Evolutionary conservation across 2,113 vertebrate species (phyloP), one percentile per base, ranked within the genome.

Genomic region (Xiphophorus hellerii): DNA sequence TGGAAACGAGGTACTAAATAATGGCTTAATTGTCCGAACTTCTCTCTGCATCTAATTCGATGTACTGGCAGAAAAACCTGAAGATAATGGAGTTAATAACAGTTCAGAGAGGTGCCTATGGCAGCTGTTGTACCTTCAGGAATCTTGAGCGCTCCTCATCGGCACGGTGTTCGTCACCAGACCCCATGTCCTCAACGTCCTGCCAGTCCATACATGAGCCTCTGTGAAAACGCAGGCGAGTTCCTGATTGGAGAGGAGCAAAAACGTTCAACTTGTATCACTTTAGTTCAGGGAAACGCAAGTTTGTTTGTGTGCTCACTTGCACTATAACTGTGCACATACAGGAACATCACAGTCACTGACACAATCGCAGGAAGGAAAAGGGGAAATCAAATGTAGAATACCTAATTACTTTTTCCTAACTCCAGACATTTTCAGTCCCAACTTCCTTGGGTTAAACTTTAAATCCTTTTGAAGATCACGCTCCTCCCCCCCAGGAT

Each of bases 221-320:
- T 87, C 95, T 95, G 83, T 98, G 96, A 94, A 99, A 98, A 87
- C 95, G 97, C 67, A 99, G 87, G 63, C 91, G 94, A 78, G 97
- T 96, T 85, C 97, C 97, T 99, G 73, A 58, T 84, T 70, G 86
- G 73, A 77, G 4, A 80, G 71, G 0, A 65, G 39, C 29, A 28
- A 35, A 14, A 44, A 31, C 9, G 30, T 30, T 33, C 51, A 25
- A 3, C 2, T 0, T n/a, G 25, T n/a, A 1, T 25, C 7, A 17
- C 51, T 58, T 58, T 58, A 58, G 51, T 9, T 58, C 51, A 58
- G 25, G 51, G 25, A 25, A 58, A 17, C 17, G 4, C 14, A 7
- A 54, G 15, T 54, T 20, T 54, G 22, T 8, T 17, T 54, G 51
- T 25, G 51, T 25, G 51, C 22, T 8, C 22, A 1, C 51, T 54